Percentiles rank a stretch among this genome's conserved stretches.
phyloP scores from a whole-genome alignment of 1,140 invertebrate genomes.

The Myzus persicae region DNA sequence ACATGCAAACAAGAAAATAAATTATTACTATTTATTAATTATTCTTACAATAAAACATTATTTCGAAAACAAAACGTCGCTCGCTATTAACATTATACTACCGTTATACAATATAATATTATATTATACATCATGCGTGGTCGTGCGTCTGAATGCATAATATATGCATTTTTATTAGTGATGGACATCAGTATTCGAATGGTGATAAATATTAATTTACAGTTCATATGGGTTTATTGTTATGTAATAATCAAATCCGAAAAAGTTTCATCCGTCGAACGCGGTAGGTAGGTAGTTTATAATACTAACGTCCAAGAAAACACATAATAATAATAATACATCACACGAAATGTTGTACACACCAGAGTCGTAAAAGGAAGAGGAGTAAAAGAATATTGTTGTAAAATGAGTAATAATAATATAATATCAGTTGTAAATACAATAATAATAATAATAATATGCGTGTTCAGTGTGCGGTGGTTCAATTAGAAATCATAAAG shows the following conservation, averaged over 20 bases:
- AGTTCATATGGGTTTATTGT: background rate
- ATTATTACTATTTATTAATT: background rate
- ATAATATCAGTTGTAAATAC: background rate
- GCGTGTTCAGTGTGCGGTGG: background rate
- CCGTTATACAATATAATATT: background rate
- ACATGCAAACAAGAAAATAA: constrained; percentile 44
- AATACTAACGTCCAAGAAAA: background rate
- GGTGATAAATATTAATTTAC: background rate
- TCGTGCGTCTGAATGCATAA: background rate
- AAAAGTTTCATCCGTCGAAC: background rate
- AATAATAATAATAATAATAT: too few species aligned
- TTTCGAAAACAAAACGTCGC: background rate
- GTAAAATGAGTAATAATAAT: background rate
- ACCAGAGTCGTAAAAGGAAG: background rate
- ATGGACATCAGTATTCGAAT: background rate
- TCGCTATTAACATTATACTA: background rate
- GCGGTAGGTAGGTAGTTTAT: background rate
- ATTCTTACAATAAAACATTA: background rate
- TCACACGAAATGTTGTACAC: background rate
- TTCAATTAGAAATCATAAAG: constrained; percentile 2
- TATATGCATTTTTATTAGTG: background rate
- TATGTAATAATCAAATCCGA: background rate
- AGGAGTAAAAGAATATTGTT: background rate
- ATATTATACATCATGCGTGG: background rate
- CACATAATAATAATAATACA: background rate